Conservation (phyloP, 1,140 invertebrate genomes). For the Trichonephila clavata region DNA sequence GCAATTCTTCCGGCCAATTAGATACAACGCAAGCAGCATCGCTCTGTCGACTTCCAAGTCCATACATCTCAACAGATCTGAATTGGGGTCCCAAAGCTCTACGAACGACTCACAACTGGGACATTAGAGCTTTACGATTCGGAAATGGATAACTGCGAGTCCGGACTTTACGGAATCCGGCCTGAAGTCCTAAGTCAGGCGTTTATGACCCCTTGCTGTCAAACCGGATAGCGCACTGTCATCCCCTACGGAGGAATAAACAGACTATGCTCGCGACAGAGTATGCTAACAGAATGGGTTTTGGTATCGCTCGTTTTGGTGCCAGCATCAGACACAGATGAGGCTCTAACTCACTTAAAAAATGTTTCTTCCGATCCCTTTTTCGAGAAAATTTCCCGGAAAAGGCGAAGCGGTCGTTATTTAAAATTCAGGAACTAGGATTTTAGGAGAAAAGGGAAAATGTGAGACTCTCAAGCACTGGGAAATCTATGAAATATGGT, state of each 20-base stretch:
- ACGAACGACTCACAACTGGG: conserved; percentile 7
- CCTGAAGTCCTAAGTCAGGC: conserved; percentile 31
- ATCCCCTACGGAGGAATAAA: conserved; percentile 17
- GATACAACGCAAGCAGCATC: background rate
- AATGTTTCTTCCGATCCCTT: background rate
- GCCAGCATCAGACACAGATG: background rate
- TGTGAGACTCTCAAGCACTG: background rate
- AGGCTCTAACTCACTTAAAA: conserved; percentile 44
- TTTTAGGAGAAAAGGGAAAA: background rate
- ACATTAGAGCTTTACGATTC: conserved; percentile 50
- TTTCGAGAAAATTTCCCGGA: background rate
- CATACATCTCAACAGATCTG: conserved; percentile 15
- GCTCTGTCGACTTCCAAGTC: background rate
- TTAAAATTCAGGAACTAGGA: conserved; percentile 53
- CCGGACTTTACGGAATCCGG: conserved; percentile 31
- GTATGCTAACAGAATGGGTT: conserved; percentile 33
- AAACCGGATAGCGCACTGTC: conserved; percentile 30
- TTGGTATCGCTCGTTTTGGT: background rate
- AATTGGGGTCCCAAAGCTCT: conserved; percentile 8
- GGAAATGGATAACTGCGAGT: conserved; percentile 56
- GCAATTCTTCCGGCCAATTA: conserved; percentile 42
- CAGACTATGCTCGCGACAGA: background rate
- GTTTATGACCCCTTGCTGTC: conserved; percentile 44
- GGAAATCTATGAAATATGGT: conserved; percentile 13
- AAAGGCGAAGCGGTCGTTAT: conserved; percentile 28